Conservation (phyloP, 2,797 vertebrate genomes). For the Ctenopoma multispine region DNA sequence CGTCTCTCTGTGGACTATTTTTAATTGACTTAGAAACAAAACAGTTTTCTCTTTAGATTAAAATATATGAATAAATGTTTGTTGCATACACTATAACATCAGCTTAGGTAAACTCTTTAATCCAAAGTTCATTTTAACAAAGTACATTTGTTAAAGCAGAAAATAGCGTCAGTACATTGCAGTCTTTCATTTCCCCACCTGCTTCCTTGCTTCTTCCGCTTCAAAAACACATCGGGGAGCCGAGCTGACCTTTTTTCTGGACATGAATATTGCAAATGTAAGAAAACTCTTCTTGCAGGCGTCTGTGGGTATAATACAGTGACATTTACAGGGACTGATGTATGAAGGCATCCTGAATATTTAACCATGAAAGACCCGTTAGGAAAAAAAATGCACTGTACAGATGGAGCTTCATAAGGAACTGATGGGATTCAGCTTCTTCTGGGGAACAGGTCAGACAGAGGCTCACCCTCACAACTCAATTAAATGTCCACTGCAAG, state of each 20-base stretch:
- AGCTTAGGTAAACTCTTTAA: too few relatives aligned
- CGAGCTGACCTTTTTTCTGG: constrained; percentile 34
- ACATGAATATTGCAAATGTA: constrained; percentile 28
- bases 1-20: too few relatives aligned
- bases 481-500: too few relatives aligned
- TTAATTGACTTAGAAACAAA: too few relatives aligned
- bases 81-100: too few relatives aligned
- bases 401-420: background rate
- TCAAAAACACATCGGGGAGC: background rate
- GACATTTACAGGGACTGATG: constrained; percentile 38
- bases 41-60: too few relatives aligned
- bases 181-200: background rate
- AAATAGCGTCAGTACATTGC: background rate
- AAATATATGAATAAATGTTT: too few relatives aligned
- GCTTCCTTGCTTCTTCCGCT: background rate
- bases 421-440: background rate
- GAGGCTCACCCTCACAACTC: too few relatives aligned
- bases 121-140: background rate
- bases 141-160: background rate
- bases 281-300: constrained; percentile 27
- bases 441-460: background rate
- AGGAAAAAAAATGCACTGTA: too few relatives aligned
- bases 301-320: background rate
- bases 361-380: background rate
- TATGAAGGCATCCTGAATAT: background rate